Conservation (phyloP, 2,797 vertebrate genomes). For the Ibycter americanus region DNA sequence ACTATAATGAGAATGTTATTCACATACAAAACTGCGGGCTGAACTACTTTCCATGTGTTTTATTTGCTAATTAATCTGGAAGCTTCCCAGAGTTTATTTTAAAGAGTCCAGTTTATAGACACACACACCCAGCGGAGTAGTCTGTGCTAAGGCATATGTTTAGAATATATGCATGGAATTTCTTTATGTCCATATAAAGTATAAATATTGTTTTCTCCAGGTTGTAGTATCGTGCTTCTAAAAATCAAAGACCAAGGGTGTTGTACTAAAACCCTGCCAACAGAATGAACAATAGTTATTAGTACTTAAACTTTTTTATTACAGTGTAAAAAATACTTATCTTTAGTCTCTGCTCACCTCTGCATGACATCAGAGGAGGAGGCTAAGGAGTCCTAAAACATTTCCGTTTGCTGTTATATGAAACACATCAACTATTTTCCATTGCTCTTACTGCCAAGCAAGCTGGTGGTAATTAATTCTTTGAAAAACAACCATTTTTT, state of each 20-base stretch:
- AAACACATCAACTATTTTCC: neutral
- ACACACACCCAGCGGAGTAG: neutral
- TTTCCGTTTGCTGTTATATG: neutral
- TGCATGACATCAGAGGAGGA: neutral
- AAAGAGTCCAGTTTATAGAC: slow-evolving; percentile 15
- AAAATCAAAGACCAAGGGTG: neutral
- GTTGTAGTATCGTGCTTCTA: neutral
- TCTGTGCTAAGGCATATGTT: neutral
- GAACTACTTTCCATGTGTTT: neutral
- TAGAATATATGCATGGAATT: neutral
- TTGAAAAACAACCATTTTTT: slow-evolving; percentile 1
- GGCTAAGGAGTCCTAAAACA: neutral
- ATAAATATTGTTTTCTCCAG: neutral
- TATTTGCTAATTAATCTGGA: slow-evolving; percentile 53
- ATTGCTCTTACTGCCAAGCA: neutral
- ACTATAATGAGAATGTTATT: neutral
- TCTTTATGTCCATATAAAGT: slow-evolving; percentile 20
- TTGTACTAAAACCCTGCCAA: neutral
- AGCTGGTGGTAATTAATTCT: neutral
- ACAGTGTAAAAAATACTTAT: slow-evolving; percentile 43
- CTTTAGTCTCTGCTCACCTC: slow-evolving; percentile 4
- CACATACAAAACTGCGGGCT: neutral
- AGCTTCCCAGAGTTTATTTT: slow-evolving; percentile 23
- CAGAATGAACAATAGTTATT: neutral
- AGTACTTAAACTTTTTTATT: slow-evolving; percentile 16